Evolutionary conservation across 2,113 vertebrate genomes (phyloP), one percentile per base, ranked within the genome.

Genomic region (Stigmatopora nigra): DNA sequence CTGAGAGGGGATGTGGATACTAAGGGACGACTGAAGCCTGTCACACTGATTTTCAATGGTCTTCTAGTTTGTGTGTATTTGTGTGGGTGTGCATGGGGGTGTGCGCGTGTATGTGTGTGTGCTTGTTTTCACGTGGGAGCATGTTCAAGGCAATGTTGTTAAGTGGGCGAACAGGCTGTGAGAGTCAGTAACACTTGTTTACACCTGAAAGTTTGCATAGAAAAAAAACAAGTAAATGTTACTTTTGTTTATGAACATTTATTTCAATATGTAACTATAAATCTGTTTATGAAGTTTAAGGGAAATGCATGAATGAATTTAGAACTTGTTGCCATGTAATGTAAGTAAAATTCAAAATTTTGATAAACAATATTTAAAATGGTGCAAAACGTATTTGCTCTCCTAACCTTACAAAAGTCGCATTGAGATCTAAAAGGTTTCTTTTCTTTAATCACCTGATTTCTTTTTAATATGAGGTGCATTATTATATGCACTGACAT

Each of bases 1-100:
- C 78, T 88, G 82, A 85, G 82, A 84, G 83, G 75, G 81, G 83
- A 82, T 86, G 81, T 83, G 78, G 81, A 86, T 77, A 80, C 85
- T 84, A 80, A 86, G 87, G 78, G 80, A 86, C 80, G 81, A 87
- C 84, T 85, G 87, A 88, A 85, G 86, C 85, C 86, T 88, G 88
- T 87, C 89, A 88, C 83, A 83, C 82, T 83, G 87, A 88, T 88
- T 88, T 84, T 75, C 78, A 85, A 79, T 70, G 75, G 78, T 81
- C 73, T 75, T 35, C 64, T 70, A 64, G 61, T 53, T 22, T 61
- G 55, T 35, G 63, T 55, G 71, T 63, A 35, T 64, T 49, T 68
- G 51, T 65, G 63, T 63, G 60, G 48, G 63, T 59, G 64, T 68
- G 61, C 67, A 57, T 61, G 64, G 71, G 64, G 63, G 63, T 65